Percentiles rank a stretch among this genome's conserved stretches.
phyloP scores from a whole-genome alignment of 2,113 vertebrate species.

The Rhipidura dahli region DNA sequence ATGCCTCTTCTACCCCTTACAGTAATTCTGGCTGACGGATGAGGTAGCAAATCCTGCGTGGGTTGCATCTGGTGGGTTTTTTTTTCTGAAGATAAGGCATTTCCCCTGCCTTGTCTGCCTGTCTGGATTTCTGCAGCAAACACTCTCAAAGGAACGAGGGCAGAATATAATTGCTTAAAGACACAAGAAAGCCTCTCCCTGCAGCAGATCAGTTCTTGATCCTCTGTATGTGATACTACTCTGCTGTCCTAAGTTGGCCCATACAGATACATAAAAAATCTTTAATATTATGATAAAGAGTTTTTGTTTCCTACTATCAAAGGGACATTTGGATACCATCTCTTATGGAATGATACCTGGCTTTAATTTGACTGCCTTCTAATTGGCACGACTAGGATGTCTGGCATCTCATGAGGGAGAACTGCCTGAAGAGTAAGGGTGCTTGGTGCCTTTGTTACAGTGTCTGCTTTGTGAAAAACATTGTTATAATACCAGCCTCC shows the following conservation, averaged over 20 bases:
- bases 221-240: neutral
- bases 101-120: neutral
- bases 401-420: neutral
- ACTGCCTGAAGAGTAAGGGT: neutral
- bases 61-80: neutral
- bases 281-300: neutral
- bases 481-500: neutral
- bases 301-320: neutral
- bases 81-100: neutral
- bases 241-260: neutral
- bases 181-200: neutral
- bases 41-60: neutral
- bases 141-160: neutral
- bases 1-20: neutral
- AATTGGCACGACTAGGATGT: neutral
- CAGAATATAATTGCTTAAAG: neutral
- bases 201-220: neutral
- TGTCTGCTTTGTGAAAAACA: neutral
- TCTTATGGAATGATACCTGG: neutral
- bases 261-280: neutral
- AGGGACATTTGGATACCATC: neutral
- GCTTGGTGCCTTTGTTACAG: neutral
- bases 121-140: neutral
- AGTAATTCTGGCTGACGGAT: neutral
- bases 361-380: neutral